Conservation (phyloP, 2,888 invertebrate genomes). For the Apeira syringaria region DNA sequence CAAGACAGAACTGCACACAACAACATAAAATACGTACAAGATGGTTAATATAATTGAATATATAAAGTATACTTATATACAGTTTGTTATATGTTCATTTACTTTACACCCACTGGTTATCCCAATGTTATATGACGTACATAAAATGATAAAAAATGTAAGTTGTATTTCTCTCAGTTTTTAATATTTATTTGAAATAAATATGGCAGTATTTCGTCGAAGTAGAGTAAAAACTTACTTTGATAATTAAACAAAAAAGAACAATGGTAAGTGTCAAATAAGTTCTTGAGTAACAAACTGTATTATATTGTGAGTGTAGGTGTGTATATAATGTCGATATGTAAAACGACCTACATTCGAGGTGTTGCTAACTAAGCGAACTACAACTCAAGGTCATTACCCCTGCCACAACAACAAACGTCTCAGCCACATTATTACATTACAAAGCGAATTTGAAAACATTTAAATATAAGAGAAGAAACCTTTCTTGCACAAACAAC, state of each 20-base stretch:
- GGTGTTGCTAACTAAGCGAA: conserved; percentile 51
- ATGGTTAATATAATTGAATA: no score
- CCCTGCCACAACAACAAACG: conserved; percentile 61
- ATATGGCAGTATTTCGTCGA: no score
- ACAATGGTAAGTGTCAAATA: neutral
- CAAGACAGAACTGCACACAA: no score
- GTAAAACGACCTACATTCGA: conserved; percentile 47
- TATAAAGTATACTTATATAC: no score
- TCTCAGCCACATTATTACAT: conserved; percentile 57
- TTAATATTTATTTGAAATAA: no score
- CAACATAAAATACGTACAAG: no score
- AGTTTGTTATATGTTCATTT: no score
- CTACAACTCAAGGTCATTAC: conserved; percentile 69
- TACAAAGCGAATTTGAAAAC: conserved; percentile 74
- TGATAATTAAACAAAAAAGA: neutral
- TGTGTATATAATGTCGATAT: conserved; percentile 15
- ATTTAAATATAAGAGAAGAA: conserved; percentile 74
- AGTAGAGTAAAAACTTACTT: neutral
- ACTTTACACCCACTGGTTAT: no score
- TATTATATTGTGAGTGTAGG: conserved; percentile 6
- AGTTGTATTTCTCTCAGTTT: no score
- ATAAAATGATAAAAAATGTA: no score
- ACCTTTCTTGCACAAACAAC: conserved; percentile 75
- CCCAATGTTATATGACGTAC: no score
- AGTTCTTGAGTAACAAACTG: conserved; percentile 8